Evolutionary conservation across 2,113 vertebrate genomes (phyloP).

Genomic region (Neofelis nebulosa): DNA sequence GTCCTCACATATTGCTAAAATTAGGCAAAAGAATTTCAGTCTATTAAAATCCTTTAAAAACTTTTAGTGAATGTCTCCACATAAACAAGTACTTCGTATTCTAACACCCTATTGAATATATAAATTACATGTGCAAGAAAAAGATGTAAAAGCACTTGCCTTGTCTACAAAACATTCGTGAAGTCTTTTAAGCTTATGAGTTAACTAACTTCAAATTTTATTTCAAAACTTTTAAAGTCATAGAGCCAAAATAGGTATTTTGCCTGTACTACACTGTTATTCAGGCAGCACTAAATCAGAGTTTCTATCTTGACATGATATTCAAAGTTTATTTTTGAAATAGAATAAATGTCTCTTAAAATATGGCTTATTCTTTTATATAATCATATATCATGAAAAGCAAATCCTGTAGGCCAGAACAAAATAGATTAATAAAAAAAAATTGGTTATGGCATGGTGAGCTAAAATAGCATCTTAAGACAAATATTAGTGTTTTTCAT

Average conservation of each 20-base stretch:
- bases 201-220: background rate
- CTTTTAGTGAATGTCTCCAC: background rate
- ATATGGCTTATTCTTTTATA: background rate
- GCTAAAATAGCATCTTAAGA: constrained; percentile 37
- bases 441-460: background rate
- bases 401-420: background rate
- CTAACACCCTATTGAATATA: background rate
- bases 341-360: constrained; percentile 30
- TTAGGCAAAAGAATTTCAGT: constrained; percentile 9
- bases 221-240: background rate
- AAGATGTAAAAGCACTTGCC: background rate
- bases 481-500: constrained; percentile 43
- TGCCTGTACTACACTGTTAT: background rate
- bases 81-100: background rate
- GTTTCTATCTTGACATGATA: background rate
- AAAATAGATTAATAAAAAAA: constrained; percentile 55
- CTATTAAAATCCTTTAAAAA: constrained; percentile 25
- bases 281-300: background rate
- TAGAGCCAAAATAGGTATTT: background rate
- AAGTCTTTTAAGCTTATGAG: background rate
- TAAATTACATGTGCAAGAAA: background rate
- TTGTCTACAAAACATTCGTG: background rate
- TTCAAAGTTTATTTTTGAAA: constrained; percentile 33
- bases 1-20: background rate
- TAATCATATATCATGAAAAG: background rate